A percentile compares a stretch with the other conserved stretches of the same genome.
Evolutionary conservation across 2,797 vertebrate species (phyloP).

Genomic region (Saguinus oedipus): DNA sequence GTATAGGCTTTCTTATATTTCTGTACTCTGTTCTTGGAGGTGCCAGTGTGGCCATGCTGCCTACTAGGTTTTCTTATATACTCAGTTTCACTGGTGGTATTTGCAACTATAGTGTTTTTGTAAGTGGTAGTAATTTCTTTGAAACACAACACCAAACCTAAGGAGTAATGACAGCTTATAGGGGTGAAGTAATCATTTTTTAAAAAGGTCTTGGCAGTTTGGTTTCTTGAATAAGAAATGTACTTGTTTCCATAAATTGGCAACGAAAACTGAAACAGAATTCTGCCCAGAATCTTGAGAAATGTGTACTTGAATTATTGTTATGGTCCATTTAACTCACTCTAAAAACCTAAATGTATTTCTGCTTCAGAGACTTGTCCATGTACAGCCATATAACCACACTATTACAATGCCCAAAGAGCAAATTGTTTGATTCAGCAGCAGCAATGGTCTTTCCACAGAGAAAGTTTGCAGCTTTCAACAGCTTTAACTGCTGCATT

Average conservation of each 20-base stretch:
- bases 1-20: not conserved
- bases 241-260: not conserved
- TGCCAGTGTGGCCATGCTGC: not conserved
- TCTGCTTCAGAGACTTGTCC: not conserved
- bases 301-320: conserved; percentile 36
- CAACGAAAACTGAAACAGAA: conserved; percentile 12
- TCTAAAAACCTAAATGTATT: conserved; percentile 30
- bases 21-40: not conserved
- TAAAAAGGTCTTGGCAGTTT: not conserved
- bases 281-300: not conserved
- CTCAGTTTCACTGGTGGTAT: not conserved
- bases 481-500: not conserved
- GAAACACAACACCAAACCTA: not conserved
- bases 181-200: not conserved
- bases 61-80: not conserved
- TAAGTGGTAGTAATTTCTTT: not conserved
- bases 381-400: not conserved
- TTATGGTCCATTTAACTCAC: conserved; percentile 51
- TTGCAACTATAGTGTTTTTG: not conserved
- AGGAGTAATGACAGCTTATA: not conserved
- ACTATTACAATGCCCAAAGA: not conserved
- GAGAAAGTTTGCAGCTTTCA: not conserved
- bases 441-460: not conserved
- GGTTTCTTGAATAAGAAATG: not conserved
- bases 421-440: not conserved